Base-by-base conservation (phyloP, 2,797 vertebrate species). In the Eleutherodactylus coqui region DNA sequence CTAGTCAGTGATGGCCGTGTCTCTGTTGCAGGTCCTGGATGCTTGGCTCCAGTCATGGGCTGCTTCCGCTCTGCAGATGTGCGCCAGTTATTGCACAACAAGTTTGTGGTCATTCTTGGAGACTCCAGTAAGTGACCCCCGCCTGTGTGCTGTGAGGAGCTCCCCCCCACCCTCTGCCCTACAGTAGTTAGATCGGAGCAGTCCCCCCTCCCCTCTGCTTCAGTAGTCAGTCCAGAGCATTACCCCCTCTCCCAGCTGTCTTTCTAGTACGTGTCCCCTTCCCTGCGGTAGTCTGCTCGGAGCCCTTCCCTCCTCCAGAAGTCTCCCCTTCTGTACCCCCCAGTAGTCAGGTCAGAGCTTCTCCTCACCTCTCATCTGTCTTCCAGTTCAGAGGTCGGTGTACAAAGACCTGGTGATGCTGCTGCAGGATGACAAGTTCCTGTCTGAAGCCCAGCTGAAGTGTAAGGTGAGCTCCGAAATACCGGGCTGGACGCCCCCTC, bases 341-440 rank as follows among this genome's bases (percentile, higher is more conserved):
- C 58, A 60, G 58, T 60, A 60, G 4, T 64, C 60, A 34, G 4
- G 4, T 21, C 53, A 24, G 53, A 55, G n/a, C n/a, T n/a, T n/a
- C n/a, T n/a, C n/a, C n/a, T n/a, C n/a, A n/a, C n/a, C n/a, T n/a
- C n/a, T n/a, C n/a, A n/a, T n/a, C n/a, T 83, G n/a, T 13, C 45
- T 87, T 83, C 27, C 89, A 96, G 96, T 96, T 88, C 96, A 97
- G 90, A 90, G 96, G 7, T 86, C 94, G 0, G 95, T 96, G 0
- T 97, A 97, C 89, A 98, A 97, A 88, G 96, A 97, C 88, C 88
- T 97, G 38, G 94, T 97, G 75, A 43, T 94, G 38, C 88, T 96
- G 36, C 79, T 97, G 14, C 96, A 96, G 90, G 94, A 82, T 82
- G 96, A 96, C 38, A 87, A 85, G 1, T 95, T 92, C 76, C 93